Evolutionary conservation across 1,140 invertebrate species (phyloP).

Genomic region (Drosophila guanche): DNA sequence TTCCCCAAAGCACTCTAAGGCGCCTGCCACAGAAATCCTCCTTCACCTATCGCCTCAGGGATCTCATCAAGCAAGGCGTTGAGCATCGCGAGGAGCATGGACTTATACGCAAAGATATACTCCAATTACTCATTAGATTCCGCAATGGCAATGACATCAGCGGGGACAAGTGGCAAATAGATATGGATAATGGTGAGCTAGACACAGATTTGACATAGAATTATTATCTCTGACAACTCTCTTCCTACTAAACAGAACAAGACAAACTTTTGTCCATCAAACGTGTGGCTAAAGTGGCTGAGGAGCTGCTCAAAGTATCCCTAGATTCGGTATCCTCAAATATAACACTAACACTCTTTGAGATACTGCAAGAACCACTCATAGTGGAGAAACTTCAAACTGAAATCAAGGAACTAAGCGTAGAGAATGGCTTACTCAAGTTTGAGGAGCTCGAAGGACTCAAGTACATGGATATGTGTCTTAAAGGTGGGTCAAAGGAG

Average conservation of each 20-base stretch:
- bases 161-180: slow-evolving; percentile 60
- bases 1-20: slow-evolving; percentile 48
- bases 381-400: slow-evolving; percentile 66
- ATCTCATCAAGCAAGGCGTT: slow-evolving; percentile 60
- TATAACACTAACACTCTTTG: slow-evolving; percentile 59
- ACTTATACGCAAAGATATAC: slow-evolving; percentile 71
- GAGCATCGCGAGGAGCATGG: slow-evolving; percentile 59
- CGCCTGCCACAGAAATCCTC: slow-evolving; percentile 65
- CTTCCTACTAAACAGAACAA: slow-evolving; percentile 36
- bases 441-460: slow-evolving; percentile 57
- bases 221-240: background rate
- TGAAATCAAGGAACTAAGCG: slow-evolving; percentile 51
- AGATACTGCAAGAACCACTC: slow-evolving; percentile 63
- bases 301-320: slow-evolving; percentile 67
- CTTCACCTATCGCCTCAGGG: slow-evolving; percentile 67
- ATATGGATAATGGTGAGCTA: slow-evolving; percentile 47
- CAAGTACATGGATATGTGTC: slow-evolving; percentile 73
- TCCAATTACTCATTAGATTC: slow-evolving; percentile 71
- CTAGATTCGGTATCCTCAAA: slow-evolving; percentile 61
- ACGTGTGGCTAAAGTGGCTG: slow-evolving; percentile 63
- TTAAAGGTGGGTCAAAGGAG: slow-evolving; percentile 49
- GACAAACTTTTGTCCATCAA: slow-evolving; percentile 70
- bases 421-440: slow-evolving; percentile 30
- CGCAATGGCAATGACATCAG: slow-evolving; percentile 71
- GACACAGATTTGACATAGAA: fast-evolving